Evolutionary conservation across 2,888 invertebrate genomes (phyloP), one percentile per base, ranked within the genome.

Genomic region (Dasysyrphus albostriatus): DNA sequence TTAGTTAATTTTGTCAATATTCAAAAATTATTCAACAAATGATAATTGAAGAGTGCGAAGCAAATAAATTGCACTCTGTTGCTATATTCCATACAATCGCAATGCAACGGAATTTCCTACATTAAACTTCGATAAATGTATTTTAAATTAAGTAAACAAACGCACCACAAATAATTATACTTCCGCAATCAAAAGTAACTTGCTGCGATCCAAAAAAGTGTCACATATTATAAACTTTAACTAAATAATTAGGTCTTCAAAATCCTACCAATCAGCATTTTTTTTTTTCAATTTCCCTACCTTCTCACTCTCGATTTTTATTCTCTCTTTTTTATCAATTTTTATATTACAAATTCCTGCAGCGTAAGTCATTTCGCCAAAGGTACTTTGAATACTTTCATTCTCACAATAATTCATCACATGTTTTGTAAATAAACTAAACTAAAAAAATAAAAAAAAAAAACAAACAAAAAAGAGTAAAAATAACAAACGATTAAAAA

Each of bases 291-390:
- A 82, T 70, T 74, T 74, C 69, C 58, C 77, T 37, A 56, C 42
- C 59, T 49, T 34, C 59, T 49, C 82, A 37, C 39, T 74, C 54
- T 69, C 85, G 51, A 58, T 70, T 77, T 67, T 63, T 67, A 47
- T 47, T 47, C 16, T 49, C 49, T 39, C 12, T 54, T 29, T 16
- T 24, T 63, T 63, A 63, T 56, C 56, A 54, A 19, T 72, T 72
- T 24, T 29, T 58, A 54, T 47, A 42, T 67, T 70, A 54, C 59
- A 83, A 78, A 83, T 87, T 87, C 83, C 70, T 78, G 83, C 79
- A 74, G 69, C 59, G 74, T 74, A 74, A 74, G 74, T 77, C 83
- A 72, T 78, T 82, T 83, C 42, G 63, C 63, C 14, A 42, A 74
- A 78, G 54, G 10, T 19, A 74, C 29, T 63, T 63, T 61, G 29